Conservation (phyloP, 2,888 invertebrate species). For the Tanypteryx hageni region DNA sequence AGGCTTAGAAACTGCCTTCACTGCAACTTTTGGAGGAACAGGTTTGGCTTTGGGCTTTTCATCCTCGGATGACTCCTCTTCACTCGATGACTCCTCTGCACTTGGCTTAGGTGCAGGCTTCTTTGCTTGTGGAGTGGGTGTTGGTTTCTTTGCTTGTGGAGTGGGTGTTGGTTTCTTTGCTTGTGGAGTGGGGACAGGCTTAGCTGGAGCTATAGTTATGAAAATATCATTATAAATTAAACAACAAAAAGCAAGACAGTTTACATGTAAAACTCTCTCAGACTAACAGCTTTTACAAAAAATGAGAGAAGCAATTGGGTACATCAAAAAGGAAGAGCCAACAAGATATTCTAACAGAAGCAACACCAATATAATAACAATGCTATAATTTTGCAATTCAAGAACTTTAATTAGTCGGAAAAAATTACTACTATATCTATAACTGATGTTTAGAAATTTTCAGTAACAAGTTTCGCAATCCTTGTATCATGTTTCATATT, state of each 20-base stretch:
- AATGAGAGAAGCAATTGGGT: neutral
- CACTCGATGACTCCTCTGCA: constrained; percentile 67
- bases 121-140: constrained; percentile 67
- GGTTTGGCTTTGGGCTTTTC: constrained; percentile 69
- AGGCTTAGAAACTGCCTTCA: constrained; percentile 64
- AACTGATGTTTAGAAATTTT: too few species aligned
- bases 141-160: constrained; percentile 63
- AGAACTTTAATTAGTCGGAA: too few species aligned
- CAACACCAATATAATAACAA: too few species aligned
- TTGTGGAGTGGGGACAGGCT: constrained; percentile 69
- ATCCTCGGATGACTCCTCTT: constrained; percentile 66
- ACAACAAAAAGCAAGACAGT: neutral
- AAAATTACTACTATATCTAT: too few species aligned
- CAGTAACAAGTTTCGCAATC: too few species aligned
- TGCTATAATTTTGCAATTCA: too few species aligned
- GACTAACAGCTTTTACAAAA: neutral
- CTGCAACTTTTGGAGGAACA: constrained; percentile 70
- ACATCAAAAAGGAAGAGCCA: neutral
- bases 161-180: constrained; percentile 67
- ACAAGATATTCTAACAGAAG: too few species aligned
- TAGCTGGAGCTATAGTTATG: constrained; percentile 71
- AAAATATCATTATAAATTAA: constrained; percentile 71
- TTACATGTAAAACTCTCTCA: neutral
- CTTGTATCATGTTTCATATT: too few species aligned
- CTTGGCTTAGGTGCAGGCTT: constrained; percentile 68